A percentile compares a stretch with the other conserved stretches of the same genome.
phyloP scores from a whole-genome alignment of 2,113 vertebrate species.

The Myiagra hebetior region DNA sequence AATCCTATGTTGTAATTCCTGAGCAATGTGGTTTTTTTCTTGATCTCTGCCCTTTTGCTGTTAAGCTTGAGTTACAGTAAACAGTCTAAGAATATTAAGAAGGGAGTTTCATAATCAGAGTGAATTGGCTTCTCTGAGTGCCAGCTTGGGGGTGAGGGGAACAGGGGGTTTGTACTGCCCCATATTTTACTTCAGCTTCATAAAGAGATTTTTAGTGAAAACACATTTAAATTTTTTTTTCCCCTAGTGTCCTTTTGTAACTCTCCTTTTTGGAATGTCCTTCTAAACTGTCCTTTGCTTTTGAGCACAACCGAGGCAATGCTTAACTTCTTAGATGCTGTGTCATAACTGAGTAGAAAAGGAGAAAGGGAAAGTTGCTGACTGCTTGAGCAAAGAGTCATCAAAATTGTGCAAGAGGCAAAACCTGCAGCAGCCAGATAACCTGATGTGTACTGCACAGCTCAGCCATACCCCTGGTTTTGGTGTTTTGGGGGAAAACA shows the following conservation, averaged over 20 bases:
- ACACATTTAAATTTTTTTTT: background rate
- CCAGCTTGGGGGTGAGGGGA: background rate
- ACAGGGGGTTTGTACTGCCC: background rate
- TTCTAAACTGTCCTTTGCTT: background rate
- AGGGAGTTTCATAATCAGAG: conserved; percentile 46
- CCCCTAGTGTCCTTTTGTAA: background rate
- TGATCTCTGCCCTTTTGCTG: conserved; percentile 22
- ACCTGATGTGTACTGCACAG: background rate
- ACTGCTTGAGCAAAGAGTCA: background rate
- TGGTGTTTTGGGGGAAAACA: background rate
- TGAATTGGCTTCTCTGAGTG: background rate
- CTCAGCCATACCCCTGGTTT: background rate
- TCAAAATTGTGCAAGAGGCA: background rate
- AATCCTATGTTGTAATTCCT: background rate
- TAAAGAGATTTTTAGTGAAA: background rate
- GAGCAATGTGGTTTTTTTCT: background rate
- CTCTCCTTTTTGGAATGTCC: background rate
- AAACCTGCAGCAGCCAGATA: background rate
- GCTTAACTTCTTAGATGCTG: background rate
- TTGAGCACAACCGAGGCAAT: background rate
- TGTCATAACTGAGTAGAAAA: background rate
- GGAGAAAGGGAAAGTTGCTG: background rate
- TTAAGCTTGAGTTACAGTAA: conserved; percentile 29
- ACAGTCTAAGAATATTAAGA: conserved; percentile 47
- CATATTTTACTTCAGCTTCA: background rate